Evolutionary conservation across 2,888 invertebrate genomes (phyloP).

Genomic region (Deilephila porcellus): DNA sequence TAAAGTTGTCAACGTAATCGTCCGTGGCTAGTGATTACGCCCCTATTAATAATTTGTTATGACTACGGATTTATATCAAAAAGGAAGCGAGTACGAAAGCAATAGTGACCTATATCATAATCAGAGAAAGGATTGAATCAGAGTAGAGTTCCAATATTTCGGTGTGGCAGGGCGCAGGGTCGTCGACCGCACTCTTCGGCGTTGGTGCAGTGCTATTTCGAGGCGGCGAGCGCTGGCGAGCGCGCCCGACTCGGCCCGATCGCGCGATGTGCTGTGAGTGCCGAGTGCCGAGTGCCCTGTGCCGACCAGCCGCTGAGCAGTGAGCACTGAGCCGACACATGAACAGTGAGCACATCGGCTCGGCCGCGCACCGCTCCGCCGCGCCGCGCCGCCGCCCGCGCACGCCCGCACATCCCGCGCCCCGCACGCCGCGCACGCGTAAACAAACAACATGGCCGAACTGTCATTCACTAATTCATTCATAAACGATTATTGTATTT

Average conservation of each 20-base stretch:
- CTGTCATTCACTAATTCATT: slow-evolving; percentile 84
- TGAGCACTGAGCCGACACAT: background rate
- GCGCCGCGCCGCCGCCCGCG: background rate
- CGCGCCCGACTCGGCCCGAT: slow-evolving; percentile 69
- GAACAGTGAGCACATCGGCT: slow-evolving; percentile 2
- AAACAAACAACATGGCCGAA: slow-evolving; percentile 81
- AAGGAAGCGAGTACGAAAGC: slow-evolving; percentile 40
- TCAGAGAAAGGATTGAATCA: slow-evolving; percentile 69
- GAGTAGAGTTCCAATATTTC: slow-evolving; percentile 78
- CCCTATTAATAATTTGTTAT: slow-evolving; percentile 33
- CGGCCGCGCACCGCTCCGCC: background rate
- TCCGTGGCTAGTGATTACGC: slow-evolving; percentile 22
- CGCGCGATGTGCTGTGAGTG: slow-evolving; percentile 53
- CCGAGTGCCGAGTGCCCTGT: background rate
- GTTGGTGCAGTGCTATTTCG: slow-evolving; percentile 81
- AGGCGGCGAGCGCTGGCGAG: slow-evolving; percentile 71
- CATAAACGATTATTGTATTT: slow-evolving; percentile 78
- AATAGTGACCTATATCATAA: slow-evolving; percentile 59
- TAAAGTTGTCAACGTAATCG: slow-evolving; percentile 29
- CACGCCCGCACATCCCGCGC: background rate
- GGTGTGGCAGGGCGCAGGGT: slow-evolving; percentile 78
- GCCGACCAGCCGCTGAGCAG: slow-evolving; percentile 1
- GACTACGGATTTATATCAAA: slow-evolving; percentile 38
- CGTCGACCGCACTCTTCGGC: slow-evolving; percentile 78
- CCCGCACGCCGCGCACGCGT: slow-evolving; percentile 64